These are phyloP conservation scores for Bimastos eiseni DNA, from an alignment of 2,888 invertebrate species.

Conservation along the genomic window DNA sequence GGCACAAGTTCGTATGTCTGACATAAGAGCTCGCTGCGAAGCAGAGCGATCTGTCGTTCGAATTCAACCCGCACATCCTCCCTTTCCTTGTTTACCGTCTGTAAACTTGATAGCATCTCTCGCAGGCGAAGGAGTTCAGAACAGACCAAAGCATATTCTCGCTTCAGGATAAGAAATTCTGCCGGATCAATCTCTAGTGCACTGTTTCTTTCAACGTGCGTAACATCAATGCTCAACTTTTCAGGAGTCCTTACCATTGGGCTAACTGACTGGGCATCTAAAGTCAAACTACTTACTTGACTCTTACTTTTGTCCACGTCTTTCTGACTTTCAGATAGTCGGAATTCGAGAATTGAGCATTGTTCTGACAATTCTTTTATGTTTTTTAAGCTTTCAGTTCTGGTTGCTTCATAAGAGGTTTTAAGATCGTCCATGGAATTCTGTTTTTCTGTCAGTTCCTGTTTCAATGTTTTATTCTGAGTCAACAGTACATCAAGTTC, in stretches of 20 bases:
- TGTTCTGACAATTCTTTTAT: neutral
- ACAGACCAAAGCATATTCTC: constrained; percentile 31
- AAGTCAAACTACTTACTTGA: neutral
- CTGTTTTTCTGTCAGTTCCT: neutral
- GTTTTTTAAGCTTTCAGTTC: neutral
- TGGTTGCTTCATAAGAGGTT: neutral
- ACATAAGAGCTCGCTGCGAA: constrained; percentile 19
- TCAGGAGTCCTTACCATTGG: neutral
- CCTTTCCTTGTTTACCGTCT: constrained; percentile 28
- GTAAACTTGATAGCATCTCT: constrained; percentile 27
- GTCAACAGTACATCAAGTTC: neutral
- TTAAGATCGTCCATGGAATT: neutral
- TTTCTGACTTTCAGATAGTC: neutral
- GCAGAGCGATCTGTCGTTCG: constrained; percentile 17
- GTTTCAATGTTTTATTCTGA: neutral
- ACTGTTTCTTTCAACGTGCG: neutral
- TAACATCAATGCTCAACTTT: constrained; percentile 13
- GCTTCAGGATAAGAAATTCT: constrained; percentile 17
- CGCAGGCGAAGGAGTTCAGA: constrained; percentile 31
- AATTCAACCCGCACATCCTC: constrained; percentile 31
- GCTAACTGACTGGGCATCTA: neutral
- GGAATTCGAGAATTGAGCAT: neutral
- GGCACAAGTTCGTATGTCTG: neutral
- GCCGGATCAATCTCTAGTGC: neutral
- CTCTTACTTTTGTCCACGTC: neutral